A percentile compares a stretch with the other conserved stretches of the same genome.
Conservation (phyloP, 2,888 invertebrate species). For the Cancer borealis region DNA sequence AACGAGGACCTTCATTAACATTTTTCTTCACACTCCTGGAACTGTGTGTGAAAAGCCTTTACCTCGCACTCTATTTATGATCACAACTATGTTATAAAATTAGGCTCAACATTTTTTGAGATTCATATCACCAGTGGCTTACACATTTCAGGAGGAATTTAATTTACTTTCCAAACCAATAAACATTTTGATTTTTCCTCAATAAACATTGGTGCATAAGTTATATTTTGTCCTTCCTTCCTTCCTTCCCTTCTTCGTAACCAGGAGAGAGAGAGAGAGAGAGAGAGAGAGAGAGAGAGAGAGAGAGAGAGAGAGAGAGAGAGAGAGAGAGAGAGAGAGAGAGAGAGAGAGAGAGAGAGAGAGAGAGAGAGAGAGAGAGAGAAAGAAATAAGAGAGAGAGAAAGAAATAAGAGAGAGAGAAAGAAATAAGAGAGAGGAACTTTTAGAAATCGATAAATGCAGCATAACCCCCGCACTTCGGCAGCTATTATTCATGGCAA, state of each 20-base stretch:
- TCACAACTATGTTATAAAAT: neutral
- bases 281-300: no score
- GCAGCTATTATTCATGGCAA: constrained; percentile 24
- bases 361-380: no score
- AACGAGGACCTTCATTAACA: neutral
- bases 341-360: no score
- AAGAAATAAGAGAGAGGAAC: neutral
- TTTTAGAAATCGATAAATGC: neutral
- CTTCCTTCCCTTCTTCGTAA: neutral
- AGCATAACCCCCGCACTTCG: neutral
- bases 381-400: neutral
- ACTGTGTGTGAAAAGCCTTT: neutral
- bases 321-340: no score
- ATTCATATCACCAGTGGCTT: neutral
- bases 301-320: no score
- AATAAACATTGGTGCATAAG: neutral
- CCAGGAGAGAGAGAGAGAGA: neutral
- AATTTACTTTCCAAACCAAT: neutral
- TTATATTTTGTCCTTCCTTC: neutral
- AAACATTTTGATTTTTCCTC: neutral
- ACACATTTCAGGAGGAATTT: neutral
- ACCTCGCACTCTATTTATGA: neutral
- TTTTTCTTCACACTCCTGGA: neutral
- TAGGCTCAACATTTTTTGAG: neutral
- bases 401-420: neutral